Percentiles rank a stretch among this genome's conserved stretches.
These are phyloP conservation scores for Agonopterix subpropinquella DNA, from an alignment of 2,888 invertebrate species.

Conservation along the genomic window DNA sequence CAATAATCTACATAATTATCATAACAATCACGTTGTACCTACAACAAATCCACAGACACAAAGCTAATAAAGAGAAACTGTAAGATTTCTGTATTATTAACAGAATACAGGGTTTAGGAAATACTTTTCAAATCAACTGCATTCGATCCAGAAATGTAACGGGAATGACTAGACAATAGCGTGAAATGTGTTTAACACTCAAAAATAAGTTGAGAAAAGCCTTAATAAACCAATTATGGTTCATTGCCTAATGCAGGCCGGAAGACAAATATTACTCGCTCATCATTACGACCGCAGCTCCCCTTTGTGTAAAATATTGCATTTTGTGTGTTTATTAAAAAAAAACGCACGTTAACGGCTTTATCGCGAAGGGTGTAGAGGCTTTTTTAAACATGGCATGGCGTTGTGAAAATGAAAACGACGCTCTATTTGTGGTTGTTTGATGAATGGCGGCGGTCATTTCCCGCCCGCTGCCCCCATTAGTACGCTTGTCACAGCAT, in stretches of 20 bases:
- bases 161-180: constrained; percentile 38
- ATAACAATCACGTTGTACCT: constrained; percentile 8
- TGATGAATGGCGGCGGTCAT: constrained; percentile 63
- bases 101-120: too few relatives aligned
- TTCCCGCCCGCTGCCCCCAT: constrained; percentile 50
- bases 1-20: constrained; percentile 10
- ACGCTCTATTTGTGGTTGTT: constrained; percentile 44
- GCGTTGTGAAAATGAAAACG: constrained; percentile 49
- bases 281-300: constrained; percentile 66
- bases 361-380: constrained; percentile 39
- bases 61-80: too few relatives aligned
- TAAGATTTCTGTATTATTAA: too few relatives aligned
- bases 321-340: constrained; percentile 49
- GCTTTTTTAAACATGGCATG: constrained; percentile 26
- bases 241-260: constrained; percentile 68
- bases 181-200: constrained; percentile 59
- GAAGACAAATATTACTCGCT: constrained; percentile 64
- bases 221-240: constrained; percentile 68
- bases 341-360: constrained; percentile 46
- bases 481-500: constrained; percentile 51
- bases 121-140: background rate
- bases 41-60: background rate
- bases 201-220: constrained; percentile 37
- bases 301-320: constrained; percentile 55
- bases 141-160: constrained; percentile 3